Percentiles rank a stretch among this genome's conserved stretches.
These are phyloP conservation scores for Otolemur garnettii DNA, from an alignment of 2,113 vertebrate species.

Conservation along the genomic window DNA sequence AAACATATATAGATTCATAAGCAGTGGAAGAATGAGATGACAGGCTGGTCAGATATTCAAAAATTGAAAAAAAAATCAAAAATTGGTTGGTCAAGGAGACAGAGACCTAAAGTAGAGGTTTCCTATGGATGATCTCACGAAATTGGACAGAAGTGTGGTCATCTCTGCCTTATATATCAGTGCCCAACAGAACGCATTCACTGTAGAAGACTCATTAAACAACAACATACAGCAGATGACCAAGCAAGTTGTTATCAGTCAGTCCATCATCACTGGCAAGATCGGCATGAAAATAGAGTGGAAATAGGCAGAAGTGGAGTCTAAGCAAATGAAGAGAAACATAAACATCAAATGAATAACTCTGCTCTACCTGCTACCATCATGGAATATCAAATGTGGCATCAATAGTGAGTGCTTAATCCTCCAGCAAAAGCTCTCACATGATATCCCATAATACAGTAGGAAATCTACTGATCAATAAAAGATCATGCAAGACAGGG, in stretches of 20 bases:
- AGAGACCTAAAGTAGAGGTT: not conserved
- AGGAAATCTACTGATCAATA: not conserved
- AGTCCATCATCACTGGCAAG: not conserved
- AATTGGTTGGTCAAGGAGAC: not conserved
- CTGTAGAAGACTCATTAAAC: not conserved
- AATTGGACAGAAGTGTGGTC: not conserved
- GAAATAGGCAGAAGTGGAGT: not conserved
- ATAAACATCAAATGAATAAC: not conserved
- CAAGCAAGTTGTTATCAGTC: not conserved
- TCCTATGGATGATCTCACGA: not conserved
- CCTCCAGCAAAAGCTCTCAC: not conserved
- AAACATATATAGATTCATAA: not conserved
- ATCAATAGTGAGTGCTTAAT: not conserved
- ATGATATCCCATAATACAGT: not conserved
- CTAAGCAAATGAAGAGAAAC: not conserved
- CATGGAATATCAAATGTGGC: not conserved
- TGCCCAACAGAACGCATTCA: not conserved
- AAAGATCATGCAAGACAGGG: not conserved
- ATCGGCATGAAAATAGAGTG: not conserved
- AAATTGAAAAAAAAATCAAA: not conserved
- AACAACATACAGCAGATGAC: not conserved
- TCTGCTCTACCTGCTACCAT: not conserved
- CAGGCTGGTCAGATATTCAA: not conserved
- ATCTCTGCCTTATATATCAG: not conserved
- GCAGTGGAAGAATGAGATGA: not conserved